Evolutionary conservation across 1,140 invertebrate genomes (phyloP).

Genomic region (Drosophila obscura): DNA sequence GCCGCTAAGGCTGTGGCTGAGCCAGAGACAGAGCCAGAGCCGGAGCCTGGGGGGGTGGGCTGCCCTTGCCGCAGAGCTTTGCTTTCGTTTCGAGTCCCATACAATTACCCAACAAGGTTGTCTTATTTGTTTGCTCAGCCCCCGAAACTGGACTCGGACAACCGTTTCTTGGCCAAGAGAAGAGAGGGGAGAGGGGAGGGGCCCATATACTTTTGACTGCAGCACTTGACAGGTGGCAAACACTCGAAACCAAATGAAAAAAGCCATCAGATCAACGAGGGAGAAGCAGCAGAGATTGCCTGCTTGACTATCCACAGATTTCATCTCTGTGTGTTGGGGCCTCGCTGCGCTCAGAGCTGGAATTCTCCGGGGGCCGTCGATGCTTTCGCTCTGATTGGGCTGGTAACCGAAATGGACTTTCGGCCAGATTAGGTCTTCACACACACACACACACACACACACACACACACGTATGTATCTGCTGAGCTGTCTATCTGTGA

Average conservation of each 20-base stretch:
- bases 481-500: conserved; percentile 20
- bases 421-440: conserved; percentile 43
- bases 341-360: neutral
- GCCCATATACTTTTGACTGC: conserved; percentile 46
- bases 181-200: neutral
- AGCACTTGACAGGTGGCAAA: conserved; percentile 69
- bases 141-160: conserved; percentile 19
- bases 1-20: neutral
- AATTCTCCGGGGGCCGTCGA: conserved; percentile 13
- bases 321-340: too few species aligned
- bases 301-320: conserved; percentile 7
- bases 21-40: too few species aligned
- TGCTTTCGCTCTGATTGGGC: conserved; percentile 66
- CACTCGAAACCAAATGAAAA: conserved; percentile 54
- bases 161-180: too few species aligned
- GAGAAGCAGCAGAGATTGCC: neutral
- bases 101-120: conserved; percentile 17
- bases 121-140: conserved; percentile 33
- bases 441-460: neutral
- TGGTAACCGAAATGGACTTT: conserved; percentile 42
- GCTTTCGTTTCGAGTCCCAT: neutral
- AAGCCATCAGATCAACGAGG: conserved; percentile 58
- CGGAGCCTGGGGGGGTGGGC: neutral
- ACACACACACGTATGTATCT: conserved; percentile 8
- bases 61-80: conserved; percentile 34